phyloP scores from a whole-genome alignment of 2,888 invertebrate species.

The Plebejus melissa region DNA sequence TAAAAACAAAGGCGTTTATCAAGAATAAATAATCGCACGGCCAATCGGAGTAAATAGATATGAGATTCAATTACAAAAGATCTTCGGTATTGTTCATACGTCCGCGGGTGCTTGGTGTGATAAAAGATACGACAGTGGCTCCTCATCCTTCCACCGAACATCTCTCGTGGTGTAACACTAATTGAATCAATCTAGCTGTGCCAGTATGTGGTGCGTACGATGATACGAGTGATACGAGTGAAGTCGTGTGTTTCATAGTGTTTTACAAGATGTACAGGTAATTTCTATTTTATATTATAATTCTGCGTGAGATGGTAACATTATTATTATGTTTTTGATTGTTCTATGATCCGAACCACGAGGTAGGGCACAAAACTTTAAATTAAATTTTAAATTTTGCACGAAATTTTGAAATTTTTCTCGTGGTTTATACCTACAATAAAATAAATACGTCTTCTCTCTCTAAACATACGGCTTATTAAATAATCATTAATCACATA shows the following conservation, averaged over 20 bases:
- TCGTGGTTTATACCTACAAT: not conserved
- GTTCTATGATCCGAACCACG: not conserved
- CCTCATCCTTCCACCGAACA: constrained; percentile 58
- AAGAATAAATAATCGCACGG: constrained; percentile 57
- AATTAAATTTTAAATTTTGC: not conserved
- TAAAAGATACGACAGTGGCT: constrained; percentile 74
- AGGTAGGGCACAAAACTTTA: too few relatives aligned
- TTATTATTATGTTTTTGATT: too few relatives aligned
- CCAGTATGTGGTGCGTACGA: constrained; percentile 35
- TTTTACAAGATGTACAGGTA: constrained; percentile 40
- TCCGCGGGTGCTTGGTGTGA: constrained; percentile 52
- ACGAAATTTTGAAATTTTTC: not conserved
- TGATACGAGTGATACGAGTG: constrained; percentile 30
- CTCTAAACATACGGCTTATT: not conserved
- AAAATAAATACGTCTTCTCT: too few relatives aligned
- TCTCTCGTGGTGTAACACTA: constrained; percentile 45
- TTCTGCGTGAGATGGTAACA: not conserved
- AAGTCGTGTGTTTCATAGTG: constrained; percentile 11
- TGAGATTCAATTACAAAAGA: constrained; percentile 47
- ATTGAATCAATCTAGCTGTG: constrained; percentile 70
- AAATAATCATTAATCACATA: not conserved
- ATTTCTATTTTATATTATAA: not conserved
- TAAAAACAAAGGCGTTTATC: constrained; percentile 47
- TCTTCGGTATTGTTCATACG: constrained; percentile 53
- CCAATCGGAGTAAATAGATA: constrained; percentile 67